Evolutionary conservation across 2,888 invertebrate genomes (phyloP).

Genomic region (Aplocera efformata): DNA sequence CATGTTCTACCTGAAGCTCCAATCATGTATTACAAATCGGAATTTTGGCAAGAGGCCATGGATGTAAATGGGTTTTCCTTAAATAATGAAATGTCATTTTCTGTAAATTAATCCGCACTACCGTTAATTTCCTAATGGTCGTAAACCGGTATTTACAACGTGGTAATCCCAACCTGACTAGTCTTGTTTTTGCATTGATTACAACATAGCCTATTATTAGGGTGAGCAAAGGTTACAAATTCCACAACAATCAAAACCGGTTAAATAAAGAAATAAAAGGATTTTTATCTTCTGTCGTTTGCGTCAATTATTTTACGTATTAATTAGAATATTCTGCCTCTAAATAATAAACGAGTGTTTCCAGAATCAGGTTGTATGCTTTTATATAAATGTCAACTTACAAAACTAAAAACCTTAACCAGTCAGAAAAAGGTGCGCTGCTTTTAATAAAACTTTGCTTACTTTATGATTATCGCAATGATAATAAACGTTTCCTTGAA

Average conservation of each 20-base stretch:
- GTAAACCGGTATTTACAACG: slow-evolving; percentile 20
- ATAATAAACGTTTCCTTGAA: slow-evolving; percentile 11
- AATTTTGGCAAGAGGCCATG: slow-evolving; percentile 5
- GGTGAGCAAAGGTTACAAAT: neutral
- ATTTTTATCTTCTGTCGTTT: neutral
- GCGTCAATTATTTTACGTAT: too few relatives aligned
- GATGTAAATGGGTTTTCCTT: slow-evolving; percentile 19
- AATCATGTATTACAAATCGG: too few relatives aligned
- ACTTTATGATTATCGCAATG: slow-evolving; percentile 13
- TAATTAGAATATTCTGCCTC: too few relatives aligned
- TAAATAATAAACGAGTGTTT: too few relatives aligned
- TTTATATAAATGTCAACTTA: too few relatives aligned
- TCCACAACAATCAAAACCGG: neutral
- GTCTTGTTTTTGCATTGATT: slow-evolving; percentile 16
- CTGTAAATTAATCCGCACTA: slow-evolving; percentile 12
- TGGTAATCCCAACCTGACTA: slow-evolving; percentile 23
- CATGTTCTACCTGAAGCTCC: too few relatives aligned
- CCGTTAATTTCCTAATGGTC: slow-evolving; percentile 24
- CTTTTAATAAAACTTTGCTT: slow-evolving; percentile 13
- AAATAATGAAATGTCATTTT: slow-evolving; percentile 13
- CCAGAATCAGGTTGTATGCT: too few relatives aligned
- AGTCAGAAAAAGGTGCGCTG: too few relatives aligned
- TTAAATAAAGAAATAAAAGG: neutral
- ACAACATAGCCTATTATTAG: slow-evolving; percentile 1
- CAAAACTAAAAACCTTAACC: too few relatives aligned